Conservation (phyloP, 2,888 invertebrate genomes). For the Cerceris ruficornis region DNA sequence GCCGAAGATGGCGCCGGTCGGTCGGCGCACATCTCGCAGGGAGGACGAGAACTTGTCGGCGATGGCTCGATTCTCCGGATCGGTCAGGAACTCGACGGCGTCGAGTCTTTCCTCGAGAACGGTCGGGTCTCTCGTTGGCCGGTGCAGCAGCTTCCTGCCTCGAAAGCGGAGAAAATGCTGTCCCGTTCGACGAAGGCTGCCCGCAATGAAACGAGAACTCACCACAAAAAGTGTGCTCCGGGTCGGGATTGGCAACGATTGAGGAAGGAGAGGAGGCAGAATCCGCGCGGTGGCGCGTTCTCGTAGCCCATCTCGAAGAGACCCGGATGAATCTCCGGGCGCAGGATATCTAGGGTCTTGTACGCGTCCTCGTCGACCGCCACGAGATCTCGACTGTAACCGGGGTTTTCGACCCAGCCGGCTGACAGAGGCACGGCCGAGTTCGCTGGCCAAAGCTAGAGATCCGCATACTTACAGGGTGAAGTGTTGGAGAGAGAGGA, state of each 20-base stretch:
- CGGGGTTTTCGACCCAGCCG: neutral
- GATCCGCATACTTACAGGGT: constrained; percentile 45
- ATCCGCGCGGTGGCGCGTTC: constrained; percentile 86
- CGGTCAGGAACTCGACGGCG: constrained; percentile 87
- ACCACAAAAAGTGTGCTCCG: constrained; percentile 87
- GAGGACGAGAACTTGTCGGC: constrained; percentile 82
- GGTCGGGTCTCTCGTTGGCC: constrained; percentile 86
- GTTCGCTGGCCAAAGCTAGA: too few species aligned
- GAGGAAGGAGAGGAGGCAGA: constrained; percentile 88
- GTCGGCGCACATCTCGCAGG: constrained; percentile 66
- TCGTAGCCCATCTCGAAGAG: constrained; percentile 87
- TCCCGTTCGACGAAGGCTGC: neutral
- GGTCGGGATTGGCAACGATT: constrained; percentile 88
- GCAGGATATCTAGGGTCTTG: constrained; percentile 90
- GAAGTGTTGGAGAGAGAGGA: constrained; percentile 40
- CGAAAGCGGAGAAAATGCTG: neutral
- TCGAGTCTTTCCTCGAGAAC: constrained; percentile 86
- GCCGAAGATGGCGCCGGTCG: constrained; percentile 66
- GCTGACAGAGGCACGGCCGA: too few species aligned
- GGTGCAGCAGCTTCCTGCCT: constrained; percentile 86
- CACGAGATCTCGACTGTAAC: constrained; percentile 86
- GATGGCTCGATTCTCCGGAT: constrained; percentile 85
- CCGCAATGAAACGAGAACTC: constrained; percentile 25
- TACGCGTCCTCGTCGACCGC: constrained; percentile 88
- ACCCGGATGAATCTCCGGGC: constrained; percentile 88